phyloP scores from a whole-genome alignment of 2,888 invertebrate species.

The Cordilura impudica region DNA sequence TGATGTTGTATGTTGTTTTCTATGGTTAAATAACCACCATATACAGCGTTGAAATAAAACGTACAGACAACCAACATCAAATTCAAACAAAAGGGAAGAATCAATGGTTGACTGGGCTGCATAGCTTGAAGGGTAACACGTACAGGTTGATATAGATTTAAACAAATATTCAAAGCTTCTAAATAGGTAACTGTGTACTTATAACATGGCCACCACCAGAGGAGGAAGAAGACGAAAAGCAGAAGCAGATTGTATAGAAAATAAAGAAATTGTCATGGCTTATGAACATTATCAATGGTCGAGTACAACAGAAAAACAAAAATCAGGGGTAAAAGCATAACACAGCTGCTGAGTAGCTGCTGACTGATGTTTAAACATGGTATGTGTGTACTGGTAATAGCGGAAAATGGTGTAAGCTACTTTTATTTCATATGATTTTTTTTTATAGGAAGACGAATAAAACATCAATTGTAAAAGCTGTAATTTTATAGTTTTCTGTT shows the following conservation, averaged over 20 bases:
- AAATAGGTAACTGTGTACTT: constrained; percentile 13
- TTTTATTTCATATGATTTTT: not conserved
- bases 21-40: constrained; percentile 50
- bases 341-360: constrained; percentile 43
- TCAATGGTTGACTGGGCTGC: constrained; percentile 42
- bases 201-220: not conserved
- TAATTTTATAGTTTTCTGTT: not conserved
- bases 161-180: constrained; percentile 30
- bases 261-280: constrained; percentile 53
- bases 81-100: constrained; percentile 36
- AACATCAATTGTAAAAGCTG: not conserved
- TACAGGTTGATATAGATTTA: constrained; percentile 46
- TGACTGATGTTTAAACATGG: constrained; percentile 19
- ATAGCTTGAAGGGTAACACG: constrained; percentile 54
- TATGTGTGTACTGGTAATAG: constrained; percentile 1
- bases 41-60: constrained; percentile 14
- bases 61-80: not conserved
- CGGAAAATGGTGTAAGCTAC: constrained; percentile 35
- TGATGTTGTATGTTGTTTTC: constrained; percentile 30
- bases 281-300: constrained; percentile 50
- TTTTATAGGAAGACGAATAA: not conserved
- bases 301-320: constrained; percentile 40
- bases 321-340: constrained; percentile 45
- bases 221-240: not conserved
- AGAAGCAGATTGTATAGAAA: not conserved